phyloP scores from a whole-genome alignment of 2,888 invertebrate genomes.

The Cheilosia vulpina region DNA sequence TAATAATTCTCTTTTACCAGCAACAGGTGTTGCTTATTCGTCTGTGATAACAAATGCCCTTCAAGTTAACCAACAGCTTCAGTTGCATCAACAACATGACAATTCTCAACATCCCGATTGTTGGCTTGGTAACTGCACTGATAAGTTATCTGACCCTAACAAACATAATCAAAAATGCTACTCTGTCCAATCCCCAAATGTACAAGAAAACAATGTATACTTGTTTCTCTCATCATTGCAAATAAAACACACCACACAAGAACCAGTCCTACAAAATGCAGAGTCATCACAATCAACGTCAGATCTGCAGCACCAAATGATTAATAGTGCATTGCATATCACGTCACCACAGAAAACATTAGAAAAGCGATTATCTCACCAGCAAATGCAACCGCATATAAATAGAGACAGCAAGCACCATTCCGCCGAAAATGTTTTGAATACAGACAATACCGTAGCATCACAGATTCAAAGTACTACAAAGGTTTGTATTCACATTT shows the following conservation, averaged over 20 bases:
- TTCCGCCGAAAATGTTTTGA: conserved; percentile 76
- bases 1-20: conserved; percentile 80
- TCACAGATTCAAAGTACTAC: conserved; percentile 83
- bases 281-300: conserved; percentile 35
- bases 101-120: conserved; percentile 59
- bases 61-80: conserved; percentile 83
- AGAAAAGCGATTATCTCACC: conserved; percentile 51
- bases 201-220: conserved; percentile 60
- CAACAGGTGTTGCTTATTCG: conserved; percentile 88
- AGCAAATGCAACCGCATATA: conserved; percentile 72
- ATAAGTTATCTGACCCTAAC: conserved; percentile 39
- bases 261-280: conserved; percentile 38
- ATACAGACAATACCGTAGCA: conserved; percentile 78
- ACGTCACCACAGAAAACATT: conserved; percentile 72
- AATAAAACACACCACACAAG: conserved; percentile 59
- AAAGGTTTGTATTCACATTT: conserved; percentile 83
- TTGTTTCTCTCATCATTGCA: conserved; percentile 59
- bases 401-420: conserved; percentile 58
- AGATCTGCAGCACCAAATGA: conserved; percentile 60
- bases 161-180: conserved; percentile 61
- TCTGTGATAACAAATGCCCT: conserved; percentile 91
- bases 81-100: conserved; percentile 77
- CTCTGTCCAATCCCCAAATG: conserved; percentile 49
- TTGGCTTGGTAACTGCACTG: conserved; percentile 47
- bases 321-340: conserved; percentile 61